Base-by-base conservation (phyloP, 2,797 vertebrate species). In the Borostomias antarcticus region DNA sequence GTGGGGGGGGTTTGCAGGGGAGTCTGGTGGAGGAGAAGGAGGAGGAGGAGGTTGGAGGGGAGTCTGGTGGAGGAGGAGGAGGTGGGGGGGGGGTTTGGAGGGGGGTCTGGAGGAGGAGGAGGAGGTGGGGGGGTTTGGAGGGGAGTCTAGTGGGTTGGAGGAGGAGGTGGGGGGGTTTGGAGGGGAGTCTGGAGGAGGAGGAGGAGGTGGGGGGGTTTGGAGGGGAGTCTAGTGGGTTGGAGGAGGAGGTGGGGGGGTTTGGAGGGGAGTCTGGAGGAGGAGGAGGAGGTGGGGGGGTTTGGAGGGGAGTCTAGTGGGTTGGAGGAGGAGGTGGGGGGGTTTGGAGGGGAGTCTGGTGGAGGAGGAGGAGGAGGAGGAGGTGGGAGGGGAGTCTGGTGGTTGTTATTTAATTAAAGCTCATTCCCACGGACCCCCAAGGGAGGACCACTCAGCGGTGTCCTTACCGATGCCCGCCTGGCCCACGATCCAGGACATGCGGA, bases 401-500 rank as follows among this genome's bases (percentile, higher is more conserved):
- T 13, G n/a, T n/a, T n/a, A n/a, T n/a, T 45, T 13, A 87, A 78
- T 72, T 72, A 54, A 37, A 62, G 68, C 54, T 60, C 76, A 72
- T 62, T 67, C 69, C 71, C 76, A 73, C 21, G 54, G 47, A 48
- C 60, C 32, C 76, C 86, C 58, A 40, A 62, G 52, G n/a, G n/a
- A n/a, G n/a, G 33, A 17, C 1, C 11, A 33, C 4, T 51, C 29
- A 40, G 50, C 23, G 8, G 62, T 57, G 45, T 52, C 35, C 95
- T 85, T 92, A 98, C 97, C 97, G 77, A 99, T 97, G 62, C 97
- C 97, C 85, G 97, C 93, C 65, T 97, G 96, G 76, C 97, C 97
- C 50, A 99, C 97, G 75, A 99, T 99, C 97, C 97, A 99, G 0
- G 96, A 95, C 67, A 99, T 92, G 66, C 97, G 94, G 84, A 99